Evolutionary conservation across 2,797 vertebrate species (phyloP).

Genomic region (Coilia nasus): DNA sequence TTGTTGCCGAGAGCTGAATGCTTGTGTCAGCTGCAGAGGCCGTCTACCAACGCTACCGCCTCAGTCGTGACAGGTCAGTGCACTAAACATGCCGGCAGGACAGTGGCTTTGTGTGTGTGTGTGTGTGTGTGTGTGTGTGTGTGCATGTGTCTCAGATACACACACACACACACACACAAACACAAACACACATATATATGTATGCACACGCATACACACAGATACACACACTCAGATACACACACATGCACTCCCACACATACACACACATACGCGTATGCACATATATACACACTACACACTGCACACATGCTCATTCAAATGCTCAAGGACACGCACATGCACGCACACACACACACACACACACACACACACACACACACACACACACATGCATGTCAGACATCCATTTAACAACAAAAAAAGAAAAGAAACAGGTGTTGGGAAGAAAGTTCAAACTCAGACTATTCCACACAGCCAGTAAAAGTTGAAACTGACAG

Average conservation of each 20-base stretch:
- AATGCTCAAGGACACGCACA: neutral
- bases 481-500: constrained; percentile 1
- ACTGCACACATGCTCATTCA: neutral
- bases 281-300: neutral
- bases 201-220: neutral
- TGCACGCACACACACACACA: constrained; percentile 17
- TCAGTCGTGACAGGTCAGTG: constrained; percentile 81
- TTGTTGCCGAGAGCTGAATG: constrained; percentile 77
- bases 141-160: neutral
- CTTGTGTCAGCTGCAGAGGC: constrained; percentile 83
- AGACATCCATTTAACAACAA: neutral
- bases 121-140: too few relatives aligned
- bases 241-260: neutral
- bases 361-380: constrained; percentile 20
- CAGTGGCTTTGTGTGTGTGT: constrained; percentile 51
- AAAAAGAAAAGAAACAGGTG: too few relatives aligned
- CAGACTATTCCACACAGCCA: neutral
- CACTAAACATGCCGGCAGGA: constrained; percentile 71
- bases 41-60: constrained; percentile 78
- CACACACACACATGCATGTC: neutral
- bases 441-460: neutral
- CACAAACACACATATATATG: neutral
- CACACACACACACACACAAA: neutral
- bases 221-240: neutral
- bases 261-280: neutral